These are phyloP conservation scores for Dromaius novaehollandiae DNA, from an alignment of 2,113 vertebrate genomes.

Conservation along the genomic window DNA sequence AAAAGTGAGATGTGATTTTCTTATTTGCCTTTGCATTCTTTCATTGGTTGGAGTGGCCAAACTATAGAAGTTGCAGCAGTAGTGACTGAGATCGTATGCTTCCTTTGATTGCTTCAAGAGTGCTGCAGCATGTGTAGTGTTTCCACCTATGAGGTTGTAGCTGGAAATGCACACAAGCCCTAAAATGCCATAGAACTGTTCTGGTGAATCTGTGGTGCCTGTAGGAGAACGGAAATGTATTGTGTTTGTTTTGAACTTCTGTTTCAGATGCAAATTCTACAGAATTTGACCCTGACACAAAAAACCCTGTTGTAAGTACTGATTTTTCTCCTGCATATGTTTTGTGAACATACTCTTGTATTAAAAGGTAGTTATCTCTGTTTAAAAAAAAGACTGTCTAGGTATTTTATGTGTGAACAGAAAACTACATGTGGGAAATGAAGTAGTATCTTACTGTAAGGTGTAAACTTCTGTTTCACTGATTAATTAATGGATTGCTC, in stretches of 20 bases:
- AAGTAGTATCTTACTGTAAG: background rate
- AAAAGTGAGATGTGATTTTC: background rate
- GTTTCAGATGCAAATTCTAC: constrained; percentile 82
- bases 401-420: background rate
- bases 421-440: background rate
- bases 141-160: background rate
- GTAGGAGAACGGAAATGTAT: background rate
- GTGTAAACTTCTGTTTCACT: background rate
- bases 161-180: background rate
- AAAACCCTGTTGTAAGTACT: constrained; percentile 77
- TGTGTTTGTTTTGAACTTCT: constrained; percentile 31
- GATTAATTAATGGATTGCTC: background rate
- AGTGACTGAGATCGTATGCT: background rate
- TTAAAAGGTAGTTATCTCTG: background rate
- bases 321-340: background rate
- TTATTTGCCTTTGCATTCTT: background rate
- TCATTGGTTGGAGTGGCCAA: background rate
- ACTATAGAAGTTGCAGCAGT: background rate
- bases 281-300: constrained; percentile 79
- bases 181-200: background rate
- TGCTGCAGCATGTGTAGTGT: background rate
- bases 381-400: background rate
- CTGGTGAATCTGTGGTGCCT: background rate
- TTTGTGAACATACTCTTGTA: background rate
- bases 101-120: background rate